Conservation (phyloP, 2,797 vertebrate genomes). For the Microctenopoma lineatum region DNA sequence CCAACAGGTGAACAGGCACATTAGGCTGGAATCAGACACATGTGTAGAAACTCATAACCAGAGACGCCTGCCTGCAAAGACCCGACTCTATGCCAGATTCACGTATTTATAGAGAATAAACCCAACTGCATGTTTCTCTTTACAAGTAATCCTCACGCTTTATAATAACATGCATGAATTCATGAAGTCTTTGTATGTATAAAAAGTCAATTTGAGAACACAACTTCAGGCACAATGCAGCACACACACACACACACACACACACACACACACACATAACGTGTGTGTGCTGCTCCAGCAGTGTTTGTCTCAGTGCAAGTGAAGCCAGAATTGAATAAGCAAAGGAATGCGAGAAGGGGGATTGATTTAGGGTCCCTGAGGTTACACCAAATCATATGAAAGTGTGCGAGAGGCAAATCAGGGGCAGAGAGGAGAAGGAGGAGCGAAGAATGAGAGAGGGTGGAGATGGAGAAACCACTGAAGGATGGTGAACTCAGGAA, state of each 20-base stretch:
- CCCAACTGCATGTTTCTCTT: neutral
- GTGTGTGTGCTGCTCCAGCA: neutral
- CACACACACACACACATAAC: neutral
- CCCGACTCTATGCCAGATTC: neutral
- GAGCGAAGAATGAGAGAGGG: neutral
- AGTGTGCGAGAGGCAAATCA: too few species aligned
- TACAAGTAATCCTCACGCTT: neutral
- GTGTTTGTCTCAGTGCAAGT: neutral
- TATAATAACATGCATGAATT: neutral
- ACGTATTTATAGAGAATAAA: too few species aligned
- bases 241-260: neutral
- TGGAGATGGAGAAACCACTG: neutral
- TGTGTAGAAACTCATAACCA: neutral
- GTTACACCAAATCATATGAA: neutral
- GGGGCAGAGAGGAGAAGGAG: neutral
- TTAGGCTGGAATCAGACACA: constrained; percentile 10
- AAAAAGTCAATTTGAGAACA: neutral
- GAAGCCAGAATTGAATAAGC: neutral
- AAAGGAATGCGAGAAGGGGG: constrained; percentile 6
- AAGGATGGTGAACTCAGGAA: constrained; percentile 15
- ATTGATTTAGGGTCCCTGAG: constrained; percentile 21
- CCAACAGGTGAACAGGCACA: constrained; percentile 21
- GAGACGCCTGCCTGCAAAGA: neutral
- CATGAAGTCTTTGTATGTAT: neutral
- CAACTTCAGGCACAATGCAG: neutral